Conservation (phyloP, 2,797 vertebrate species). For the Coluber constrictor region DNA sequence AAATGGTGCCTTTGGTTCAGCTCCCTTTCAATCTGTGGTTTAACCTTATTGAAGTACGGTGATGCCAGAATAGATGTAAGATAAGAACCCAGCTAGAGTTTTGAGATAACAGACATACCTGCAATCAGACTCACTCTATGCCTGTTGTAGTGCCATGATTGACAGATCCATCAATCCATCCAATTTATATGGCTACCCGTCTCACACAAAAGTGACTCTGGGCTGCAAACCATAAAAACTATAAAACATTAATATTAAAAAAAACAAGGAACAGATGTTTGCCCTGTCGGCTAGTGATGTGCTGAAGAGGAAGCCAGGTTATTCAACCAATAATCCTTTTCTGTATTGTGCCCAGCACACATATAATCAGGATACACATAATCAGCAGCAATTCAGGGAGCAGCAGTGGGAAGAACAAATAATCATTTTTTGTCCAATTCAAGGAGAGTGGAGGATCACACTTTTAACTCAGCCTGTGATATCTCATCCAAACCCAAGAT, state of each 20-base stretch:
- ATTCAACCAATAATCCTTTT: neutral
- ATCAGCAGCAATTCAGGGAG: neutral
- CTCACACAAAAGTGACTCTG: neutral
- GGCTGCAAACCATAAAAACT: neutral
- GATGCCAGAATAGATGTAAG: neutral
- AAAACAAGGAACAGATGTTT: neutral
- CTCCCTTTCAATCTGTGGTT: neutral
- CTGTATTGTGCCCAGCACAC: neutral
- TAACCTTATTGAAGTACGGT: neutral
- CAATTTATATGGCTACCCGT: neutral
- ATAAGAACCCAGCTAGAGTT: neutral
- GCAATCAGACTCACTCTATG: neutral
- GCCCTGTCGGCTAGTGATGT: neutral
- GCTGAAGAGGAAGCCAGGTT: neutral
- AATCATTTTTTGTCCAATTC: neutral
- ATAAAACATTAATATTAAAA: neutral
- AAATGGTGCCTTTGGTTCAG: neutral
- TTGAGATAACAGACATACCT: neutral
- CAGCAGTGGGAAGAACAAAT: neutral
- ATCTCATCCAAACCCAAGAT: neutral
- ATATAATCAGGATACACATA: neutral
- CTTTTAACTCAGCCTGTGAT: neutral
- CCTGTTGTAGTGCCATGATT: neutral
- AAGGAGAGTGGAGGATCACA: neutral
- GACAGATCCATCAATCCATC: neutral